Percentiles rank a stretch among this genome's conserved stretches.
These are phyloP conservation scores for Eospalax fontanierii DNA, from an alignment of 2,797 vertebrate species.

Conservation along the genomic window DNA sequence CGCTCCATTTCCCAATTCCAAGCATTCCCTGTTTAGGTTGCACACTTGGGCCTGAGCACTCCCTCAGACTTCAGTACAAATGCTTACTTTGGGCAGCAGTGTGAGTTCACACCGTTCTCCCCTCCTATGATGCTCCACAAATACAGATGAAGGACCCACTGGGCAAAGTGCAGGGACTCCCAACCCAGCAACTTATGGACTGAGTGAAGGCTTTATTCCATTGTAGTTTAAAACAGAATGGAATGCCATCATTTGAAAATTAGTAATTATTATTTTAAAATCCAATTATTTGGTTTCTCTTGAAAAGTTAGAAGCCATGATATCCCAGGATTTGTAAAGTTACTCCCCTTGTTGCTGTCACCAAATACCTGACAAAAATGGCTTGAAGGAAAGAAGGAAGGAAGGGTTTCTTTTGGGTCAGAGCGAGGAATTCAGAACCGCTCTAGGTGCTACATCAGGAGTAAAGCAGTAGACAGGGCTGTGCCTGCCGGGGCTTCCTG, in stretches of 20 bases:
- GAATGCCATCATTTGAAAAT: slow-evolving; percentile 6
- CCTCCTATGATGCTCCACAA: background rate
- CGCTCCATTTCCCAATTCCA: background rate
- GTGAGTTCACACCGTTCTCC: background rate
- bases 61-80: background rate
- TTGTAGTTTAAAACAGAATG: background rate
- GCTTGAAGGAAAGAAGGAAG: background rate
- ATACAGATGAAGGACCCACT: background rate
- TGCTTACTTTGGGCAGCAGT: background rate
- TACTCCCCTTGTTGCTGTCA: background rate
- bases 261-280: slow-evolving; percentile 37
- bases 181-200: no score
- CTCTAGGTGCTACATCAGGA: background rate
- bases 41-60: background rate
- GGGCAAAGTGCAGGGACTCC: background rate
- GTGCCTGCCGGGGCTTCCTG: background rate
- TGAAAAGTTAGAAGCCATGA: background rate
- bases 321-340: background rate
- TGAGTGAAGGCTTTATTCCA: background rate
- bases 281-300: background rate
- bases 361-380: background rate
- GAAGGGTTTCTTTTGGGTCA: background rate
- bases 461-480: background rate
- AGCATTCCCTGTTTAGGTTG: background rate
- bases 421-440: background rate